phyloP scores from a whole-genome alignment of 1,140 invertebrate species.

The Hermetia illucens region DNA sequence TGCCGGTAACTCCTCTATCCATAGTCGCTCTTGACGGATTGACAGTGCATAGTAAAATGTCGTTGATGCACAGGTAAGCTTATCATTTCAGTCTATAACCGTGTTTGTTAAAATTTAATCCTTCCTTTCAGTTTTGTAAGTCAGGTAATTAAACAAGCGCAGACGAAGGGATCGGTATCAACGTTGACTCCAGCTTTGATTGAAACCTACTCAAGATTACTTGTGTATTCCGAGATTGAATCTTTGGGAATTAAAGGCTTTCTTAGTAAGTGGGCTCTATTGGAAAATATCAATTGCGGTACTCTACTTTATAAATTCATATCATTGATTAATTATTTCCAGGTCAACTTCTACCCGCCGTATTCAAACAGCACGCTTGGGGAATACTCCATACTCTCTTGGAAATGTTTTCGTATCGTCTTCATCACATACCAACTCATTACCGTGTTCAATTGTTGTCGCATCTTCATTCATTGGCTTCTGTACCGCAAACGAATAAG shows the following conservation, averaged over 20 bases:
- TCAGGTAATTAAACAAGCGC: conserved; percentile 26
- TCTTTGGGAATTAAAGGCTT: conserved; percentile 94
- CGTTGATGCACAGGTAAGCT: conserved; percentile 60
- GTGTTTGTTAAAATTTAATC: background rate
- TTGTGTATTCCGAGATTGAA: conserved; percentile 95
- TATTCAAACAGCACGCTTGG: conserved; percentile 88
- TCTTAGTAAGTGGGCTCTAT: conserved; percentile 54
- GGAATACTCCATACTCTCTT: conserved; percentile 85
- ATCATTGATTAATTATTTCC: conserved; percentile 21
- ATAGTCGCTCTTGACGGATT: conserved; percentile 90
- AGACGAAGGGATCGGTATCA: conserved; percentile 57
- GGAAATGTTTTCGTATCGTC: conserved; percentile 92
- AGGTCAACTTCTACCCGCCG: conserved; percentile 76
- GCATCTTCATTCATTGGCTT: conserved; percentile 75
- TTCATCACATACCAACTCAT: conserved; percentile 92
- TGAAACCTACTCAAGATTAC: conserved; percentile 83
- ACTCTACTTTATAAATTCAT: no score
- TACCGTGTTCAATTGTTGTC: conserved; percentile 84
- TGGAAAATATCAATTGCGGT: background rate
- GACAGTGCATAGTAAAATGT: conserved; percentile 95
- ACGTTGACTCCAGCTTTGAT: conserved; percentile 80
- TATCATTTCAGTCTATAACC: no score
- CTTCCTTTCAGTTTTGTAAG: conserved; percentile 19
- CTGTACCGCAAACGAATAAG: conserved; percentile 85
- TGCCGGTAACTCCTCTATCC: conserved; percentile 64